Conservation (phyloP, 2,113 vertebrate species). For the Gymnogyps californianus region DNA sequence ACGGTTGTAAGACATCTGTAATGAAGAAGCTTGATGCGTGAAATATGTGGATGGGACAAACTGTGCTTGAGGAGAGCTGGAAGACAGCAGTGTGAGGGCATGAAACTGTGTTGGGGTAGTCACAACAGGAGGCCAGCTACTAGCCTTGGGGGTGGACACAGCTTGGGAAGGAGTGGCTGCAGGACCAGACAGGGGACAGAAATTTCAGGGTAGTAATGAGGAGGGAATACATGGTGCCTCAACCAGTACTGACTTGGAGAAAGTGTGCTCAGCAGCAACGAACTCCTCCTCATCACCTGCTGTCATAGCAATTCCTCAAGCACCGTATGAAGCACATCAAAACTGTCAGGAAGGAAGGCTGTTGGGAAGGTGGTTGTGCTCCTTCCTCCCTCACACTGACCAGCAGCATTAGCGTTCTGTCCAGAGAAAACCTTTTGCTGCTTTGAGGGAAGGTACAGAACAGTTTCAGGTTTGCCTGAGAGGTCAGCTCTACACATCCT, state of each 20-base stretch:
- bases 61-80: accelerated
- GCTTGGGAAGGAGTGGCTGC: background rate
- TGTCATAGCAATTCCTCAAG: background rate
- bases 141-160: background rate
- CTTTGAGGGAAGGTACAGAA: background rate
- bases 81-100: background rate
- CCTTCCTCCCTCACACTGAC: background rate
- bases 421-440: background rate
- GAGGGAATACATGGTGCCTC: accelerated
- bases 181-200: background rate
- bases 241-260: background rate
- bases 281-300: background rate
- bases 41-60: background rate
- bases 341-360: background rate
- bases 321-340: background rate
- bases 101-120: background rate
- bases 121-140: background rate
- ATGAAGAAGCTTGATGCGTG: background rate
- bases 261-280: background rate
- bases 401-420: background rate
- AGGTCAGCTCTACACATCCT: background rate
- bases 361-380: background rate
- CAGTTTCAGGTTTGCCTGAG: background rate
- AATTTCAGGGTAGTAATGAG: background rate
- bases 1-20: background rate